Percentiles rank a stretch among this genome's conserved stretches.
Conservation (phyloP, 1,140 invertebrate species). For the Coptotermes formosanus region DNA sequence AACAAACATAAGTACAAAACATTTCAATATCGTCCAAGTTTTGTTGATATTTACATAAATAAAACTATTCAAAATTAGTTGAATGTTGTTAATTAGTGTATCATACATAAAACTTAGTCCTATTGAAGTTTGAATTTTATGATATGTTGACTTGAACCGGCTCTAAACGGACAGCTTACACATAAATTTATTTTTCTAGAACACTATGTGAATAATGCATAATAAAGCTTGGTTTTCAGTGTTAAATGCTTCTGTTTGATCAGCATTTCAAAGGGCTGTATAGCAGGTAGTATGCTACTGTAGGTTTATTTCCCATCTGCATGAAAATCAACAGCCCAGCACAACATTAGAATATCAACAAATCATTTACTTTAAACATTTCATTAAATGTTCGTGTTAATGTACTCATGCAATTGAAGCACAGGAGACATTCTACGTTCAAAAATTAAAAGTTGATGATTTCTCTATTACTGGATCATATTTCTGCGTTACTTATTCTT, state of each 20-base stretch:
- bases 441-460: too few relatives aligned
- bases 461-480: too few relatives aligned
- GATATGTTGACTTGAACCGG: neutral
- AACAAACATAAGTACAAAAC: neutral
- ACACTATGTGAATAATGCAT: neutral
- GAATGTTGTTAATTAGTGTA: neutral
- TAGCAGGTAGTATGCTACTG: neutral
- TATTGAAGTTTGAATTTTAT: neutral
- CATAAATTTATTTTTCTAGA: neutral
- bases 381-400: too few relatives aligned
- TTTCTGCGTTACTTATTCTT: too few relatives aligned
- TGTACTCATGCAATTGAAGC: too few relatives aligned
- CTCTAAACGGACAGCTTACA: neutral
- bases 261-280: neutral
- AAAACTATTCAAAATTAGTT: neutral
- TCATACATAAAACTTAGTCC: neutral
- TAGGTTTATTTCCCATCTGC: neutral
- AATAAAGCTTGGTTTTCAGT: neutral
- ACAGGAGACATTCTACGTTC: too few relatives aligned
- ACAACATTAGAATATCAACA: too few relatives aligned
- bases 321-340: too few relatives aligned
- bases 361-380: too few relatives aligned
- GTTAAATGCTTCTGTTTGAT: neutral
- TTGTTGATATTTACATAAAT: conserved; percentile 15
- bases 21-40: conserved; percentile 13